These are phyloP conservation scores for Copsychus sechellarum DNA, from an alignment of 2,113 vertebrate species.

Conservation along the genomic window DNA sequence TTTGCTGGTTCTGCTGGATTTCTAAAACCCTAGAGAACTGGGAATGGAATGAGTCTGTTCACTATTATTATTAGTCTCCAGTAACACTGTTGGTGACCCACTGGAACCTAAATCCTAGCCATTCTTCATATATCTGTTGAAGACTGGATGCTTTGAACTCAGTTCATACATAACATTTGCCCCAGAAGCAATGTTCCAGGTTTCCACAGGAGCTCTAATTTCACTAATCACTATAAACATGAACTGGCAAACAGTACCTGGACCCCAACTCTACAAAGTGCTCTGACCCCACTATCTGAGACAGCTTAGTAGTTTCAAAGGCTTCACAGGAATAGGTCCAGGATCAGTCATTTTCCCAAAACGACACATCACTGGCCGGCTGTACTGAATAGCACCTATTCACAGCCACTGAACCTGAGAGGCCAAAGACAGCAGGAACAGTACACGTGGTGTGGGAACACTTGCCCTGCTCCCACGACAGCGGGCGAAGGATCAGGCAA, in stretches of 20 bases:
- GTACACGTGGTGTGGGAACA: not conserved
- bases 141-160: not conserved
- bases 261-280: not conserved
- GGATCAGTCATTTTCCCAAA: not conserved
- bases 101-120: not conserved
- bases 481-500: not conserved
- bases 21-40: slow-evolving; percentile 47
- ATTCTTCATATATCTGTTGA: not conserved
- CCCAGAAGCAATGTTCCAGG: not conserved
- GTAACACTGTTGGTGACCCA: not conserved
- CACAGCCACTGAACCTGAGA: not conserved
- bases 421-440: not conserved
- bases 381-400: not conserved
- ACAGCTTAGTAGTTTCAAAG: not conserved
- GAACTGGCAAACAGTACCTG: not conserved
- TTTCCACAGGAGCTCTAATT: not conserved
- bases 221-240: not conserved
- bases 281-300: not conserved
- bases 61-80: slow-evolving; percentile 36
- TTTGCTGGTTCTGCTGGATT: slow-evolving; percentile 67
- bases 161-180: not conserved
- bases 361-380: not conserved
- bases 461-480: not conserved
- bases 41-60: slow-evolving; percentile 24
- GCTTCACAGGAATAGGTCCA: not conserved